phyloP scores from a whole-genome alignment of 2,797 vertebrate species.

The Sarcophilus harrisii region DNA sequence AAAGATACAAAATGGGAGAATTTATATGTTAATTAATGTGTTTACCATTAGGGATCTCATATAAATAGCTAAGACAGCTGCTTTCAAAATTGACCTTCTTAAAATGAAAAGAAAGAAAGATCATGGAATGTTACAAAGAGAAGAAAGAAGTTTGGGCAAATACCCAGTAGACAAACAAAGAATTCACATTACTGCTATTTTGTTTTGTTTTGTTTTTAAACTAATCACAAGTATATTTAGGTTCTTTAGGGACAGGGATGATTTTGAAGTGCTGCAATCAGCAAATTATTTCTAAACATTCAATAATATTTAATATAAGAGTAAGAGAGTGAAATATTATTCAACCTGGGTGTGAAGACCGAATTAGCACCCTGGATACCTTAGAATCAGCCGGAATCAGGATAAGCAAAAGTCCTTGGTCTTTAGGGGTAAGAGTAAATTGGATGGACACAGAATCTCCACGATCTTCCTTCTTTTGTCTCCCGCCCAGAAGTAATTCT shows the following conservation, averaged over 20 bases:
- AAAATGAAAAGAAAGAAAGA: not conserved
- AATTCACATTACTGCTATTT: not conserved
- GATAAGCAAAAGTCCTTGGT: too few relatives aligned
- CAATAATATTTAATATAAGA: not conserved
- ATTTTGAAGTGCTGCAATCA: not conserved
- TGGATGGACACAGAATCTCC: too few relatives aligned
- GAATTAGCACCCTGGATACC: too few relatives aligned
- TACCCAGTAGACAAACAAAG: not conserved
- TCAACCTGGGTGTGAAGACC: not conserved
- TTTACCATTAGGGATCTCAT: not conserved
- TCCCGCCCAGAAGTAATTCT: too few relatives aligned
- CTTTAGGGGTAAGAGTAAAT: too few relatives aligned
- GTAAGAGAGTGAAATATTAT: not conserved
- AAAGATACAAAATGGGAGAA: not conserved
- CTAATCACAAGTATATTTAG: not conserved
- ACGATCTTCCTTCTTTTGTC: too few relatives aligned
- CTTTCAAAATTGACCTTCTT: not conserved
- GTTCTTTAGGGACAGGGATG: not conserved
- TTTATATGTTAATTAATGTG: slow-evolving; percentile 2
- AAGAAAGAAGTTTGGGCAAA: not conserved
- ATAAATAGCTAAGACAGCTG: not conserved
- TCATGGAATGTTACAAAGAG: not conserved
- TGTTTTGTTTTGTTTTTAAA: not conserved
- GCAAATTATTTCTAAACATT: not conserved
- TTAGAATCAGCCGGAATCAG: too few relatives aligned